Percentiles rank a stretch among this genome's conserved stretches.
phyloP scores from a whole-genome alignment of 2,888 invertebrate species.

The Lycia hirtaria region DNA sequence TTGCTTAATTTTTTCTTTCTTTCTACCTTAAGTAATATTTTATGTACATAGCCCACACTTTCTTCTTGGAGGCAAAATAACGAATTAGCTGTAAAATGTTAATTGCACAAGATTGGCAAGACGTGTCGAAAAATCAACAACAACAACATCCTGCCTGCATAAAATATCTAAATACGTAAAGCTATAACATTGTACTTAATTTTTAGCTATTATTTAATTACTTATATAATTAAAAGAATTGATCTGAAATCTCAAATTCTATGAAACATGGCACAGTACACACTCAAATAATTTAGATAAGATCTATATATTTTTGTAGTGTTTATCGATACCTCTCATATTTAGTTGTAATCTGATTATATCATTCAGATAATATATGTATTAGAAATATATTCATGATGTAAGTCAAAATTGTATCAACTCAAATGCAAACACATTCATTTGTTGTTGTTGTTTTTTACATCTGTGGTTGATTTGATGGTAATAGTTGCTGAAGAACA shows the following conservation, averaged over 20 bases:
- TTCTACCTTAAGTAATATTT: not conserved
- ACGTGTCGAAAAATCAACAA: constrained; percentile 26
- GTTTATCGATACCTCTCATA: not conserved
- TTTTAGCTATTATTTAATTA: too few relatives aligned
- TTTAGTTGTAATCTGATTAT: not conserved
- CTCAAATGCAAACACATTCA: too few relatives aligned
- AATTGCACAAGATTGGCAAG: constrained; percentile 17
- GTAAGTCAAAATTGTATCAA: not conserved
- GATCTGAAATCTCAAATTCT: not conserved
- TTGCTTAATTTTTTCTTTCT: not conserved
- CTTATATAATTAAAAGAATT: too few relatives aligned
- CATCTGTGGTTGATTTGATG: too few relatives aligned
- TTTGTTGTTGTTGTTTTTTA: too few relatives aligned
- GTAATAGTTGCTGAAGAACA: too few relatives aligned
- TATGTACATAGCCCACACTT: not conserved
- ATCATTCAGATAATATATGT: not conserved
- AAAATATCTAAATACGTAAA: not conserved
- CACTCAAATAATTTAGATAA: not conserved
- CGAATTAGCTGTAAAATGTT: not conserved
- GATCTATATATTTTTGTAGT: not conserved
- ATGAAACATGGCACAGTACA: not conserved
- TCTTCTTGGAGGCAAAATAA: not conserved
- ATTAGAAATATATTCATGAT: not conserved
- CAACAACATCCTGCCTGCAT: constrained; percentile 3
- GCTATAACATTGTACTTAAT: too few relatives aligned